phyloP scores from a whole-genome alignment of 2,797 vertebrate species.

The Tenualosa thibaudeaui region DNA sequence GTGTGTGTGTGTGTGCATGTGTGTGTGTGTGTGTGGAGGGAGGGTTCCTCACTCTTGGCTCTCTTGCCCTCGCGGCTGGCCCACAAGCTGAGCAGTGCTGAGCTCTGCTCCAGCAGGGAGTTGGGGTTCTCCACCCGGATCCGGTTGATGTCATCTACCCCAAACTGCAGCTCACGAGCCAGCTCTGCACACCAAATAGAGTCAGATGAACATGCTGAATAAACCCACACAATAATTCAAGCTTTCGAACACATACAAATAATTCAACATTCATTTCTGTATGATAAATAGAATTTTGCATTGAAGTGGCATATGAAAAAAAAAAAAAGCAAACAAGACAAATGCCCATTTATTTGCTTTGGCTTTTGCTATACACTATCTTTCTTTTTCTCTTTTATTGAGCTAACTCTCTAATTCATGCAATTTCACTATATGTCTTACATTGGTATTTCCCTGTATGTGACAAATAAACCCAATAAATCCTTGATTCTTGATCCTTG shows the following conservation, averaged over 20 bases:
- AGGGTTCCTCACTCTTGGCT: slow-evolving; percentile 85
- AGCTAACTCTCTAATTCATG: too few relatives aligned
- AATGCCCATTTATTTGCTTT: too few relatives aligned
- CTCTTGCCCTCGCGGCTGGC: slow-evolving; percentile 83
- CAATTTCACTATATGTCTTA: too few relatives aligned
- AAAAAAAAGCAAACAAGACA: too few relatives aligned
- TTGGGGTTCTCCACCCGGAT: slow-evolving; percentile 97
- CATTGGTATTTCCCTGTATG: too few relatives aligned
- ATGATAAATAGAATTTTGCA: background rate
- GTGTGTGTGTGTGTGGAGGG: background rate
- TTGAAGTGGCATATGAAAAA: background rate
- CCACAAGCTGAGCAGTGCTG: slow-evolving; percentile 90
- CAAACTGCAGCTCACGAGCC: slow-evolving; percentile 92
- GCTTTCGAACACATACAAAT: background rate
- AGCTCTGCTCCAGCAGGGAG: slow-evolving; percentile 92
- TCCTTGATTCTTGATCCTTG: background rate
- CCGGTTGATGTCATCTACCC: slow-evolving; percentile 93
- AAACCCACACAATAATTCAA: background rate
- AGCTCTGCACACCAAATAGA: slow-evolving; percentile 66
- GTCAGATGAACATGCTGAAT: background rate
- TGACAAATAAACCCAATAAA: too few relatives aligned
- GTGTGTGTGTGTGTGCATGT: background rate
- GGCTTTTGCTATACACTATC: too few relatives aligned
- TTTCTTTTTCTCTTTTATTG: too few relatives aligned
- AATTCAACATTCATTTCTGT: too few relatives aligned